Evolutionary conservation across 2,888 invertebrate genomes (phyloP).

Genomic region (Drosophila lacicola): DNA sequence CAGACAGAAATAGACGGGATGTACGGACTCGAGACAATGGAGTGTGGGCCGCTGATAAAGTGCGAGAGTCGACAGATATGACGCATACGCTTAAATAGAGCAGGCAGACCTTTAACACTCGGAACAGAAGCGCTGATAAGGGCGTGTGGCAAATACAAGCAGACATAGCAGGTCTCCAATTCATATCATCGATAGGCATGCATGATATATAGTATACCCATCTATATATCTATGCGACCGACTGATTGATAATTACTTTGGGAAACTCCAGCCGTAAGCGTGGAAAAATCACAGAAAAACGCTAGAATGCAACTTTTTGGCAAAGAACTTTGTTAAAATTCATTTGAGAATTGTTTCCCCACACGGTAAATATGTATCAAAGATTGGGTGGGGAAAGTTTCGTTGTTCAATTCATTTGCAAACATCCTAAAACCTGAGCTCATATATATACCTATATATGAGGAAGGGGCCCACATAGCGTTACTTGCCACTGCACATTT

Average conservation of each 20-base stretch:
- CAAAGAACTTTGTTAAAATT: no score
- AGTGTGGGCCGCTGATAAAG: slow-evolving; percentile 41
- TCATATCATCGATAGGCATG: not conserved
- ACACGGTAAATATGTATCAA: not conserved
- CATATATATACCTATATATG: not conserved
- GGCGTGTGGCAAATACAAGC: not conserved
- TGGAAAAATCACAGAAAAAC: no score
- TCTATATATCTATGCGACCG: no score
- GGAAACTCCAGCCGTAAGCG: no score
- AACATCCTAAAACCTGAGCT: no score
- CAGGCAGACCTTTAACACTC: not conserved
- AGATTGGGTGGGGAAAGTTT: no score
- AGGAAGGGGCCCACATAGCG: no score
- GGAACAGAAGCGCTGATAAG: slow-evolving; percentile 15
- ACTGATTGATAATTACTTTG: no score
- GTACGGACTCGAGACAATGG: slow-evolving; percentile 1
- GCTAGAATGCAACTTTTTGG: no score
- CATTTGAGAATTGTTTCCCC: no score
- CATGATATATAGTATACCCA: no score
- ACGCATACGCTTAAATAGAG: slow-evolving; percentile 31
- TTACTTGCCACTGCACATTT: slow-evolving; percentile 7
- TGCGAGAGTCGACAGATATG: slow-evolving; percentile 18
- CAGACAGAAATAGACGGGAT: slow-evolving; percentile 20
- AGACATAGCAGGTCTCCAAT: not conserved
- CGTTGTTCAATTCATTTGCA: no score